Percentiles rank a stretch among this genome's conserved stretches.
Conservation (phyloP, 2,888 invertebrate species). For the Alsophila aescularia region DNA sequence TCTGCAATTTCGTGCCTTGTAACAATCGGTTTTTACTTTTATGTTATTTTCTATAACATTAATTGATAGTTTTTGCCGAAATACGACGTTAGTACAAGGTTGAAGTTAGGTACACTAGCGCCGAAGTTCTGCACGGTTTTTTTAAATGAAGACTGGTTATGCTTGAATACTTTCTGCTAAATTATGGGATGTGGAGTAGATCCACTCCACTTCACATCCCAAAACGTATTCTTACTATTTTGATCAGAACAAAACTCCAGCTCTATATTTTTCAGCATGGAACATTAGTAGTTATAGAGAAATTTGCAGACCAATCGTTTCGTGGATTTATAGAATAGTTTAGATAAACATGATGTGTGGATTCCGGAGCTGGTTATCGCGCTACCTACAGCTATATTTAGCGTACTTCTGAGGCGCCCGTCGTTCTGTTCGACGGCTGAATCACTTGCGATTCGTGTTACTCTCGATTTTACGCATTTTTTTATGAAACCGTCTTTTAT, state of each 20-base stretch:
- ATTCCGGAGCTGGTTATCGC: constrained; percentile 67
- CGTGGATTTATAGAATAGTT: constrained; percentile 18
- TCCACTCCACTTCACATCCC: too few relatives aligned
- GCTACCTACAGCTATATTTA: constrained; percentile 45
- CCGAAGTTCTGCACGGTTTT: too few relatives aligned
- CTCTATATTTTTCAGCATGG: background rate
- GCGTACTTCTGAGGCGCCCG: constrained; percentile 46
- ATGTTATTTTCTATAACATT: too few relatives aligned
- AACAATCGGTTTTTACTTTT: too few relatives aligned
- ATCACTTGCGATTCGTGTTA: constrained; percentile 27
- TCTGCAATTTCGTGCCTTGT: background rate
- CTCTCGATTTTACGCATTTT: constrained; percentile 27
- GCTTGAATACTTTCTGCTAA: too few relatives aligned
- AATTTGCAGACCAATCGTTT: constrained; percentile 1
- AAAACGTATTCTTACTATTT: too few relatives aligned
- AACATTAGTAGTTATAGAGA: background rate
- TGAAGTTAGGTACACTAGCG: too few relatives aligned
- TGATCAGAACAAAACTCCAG: too few relatives aligned
- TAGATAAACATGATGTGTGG: constrained; percentile 74
- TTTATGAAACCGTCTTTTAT: constrained; percentile 34
- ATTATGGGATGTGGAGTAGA: too few relatives aligned
- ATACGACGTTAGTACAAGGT: too few relatives aligned
- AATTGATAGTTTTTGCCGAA: too few relatives aligned
- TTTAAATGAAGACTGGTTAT: too few relatives aligned
- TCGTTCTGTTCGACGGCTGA: constrained; percentile 27